Base-by-base conservation (phyloP, 1,140 invertebrate species). In the Papilio polyxenes region DNA sequence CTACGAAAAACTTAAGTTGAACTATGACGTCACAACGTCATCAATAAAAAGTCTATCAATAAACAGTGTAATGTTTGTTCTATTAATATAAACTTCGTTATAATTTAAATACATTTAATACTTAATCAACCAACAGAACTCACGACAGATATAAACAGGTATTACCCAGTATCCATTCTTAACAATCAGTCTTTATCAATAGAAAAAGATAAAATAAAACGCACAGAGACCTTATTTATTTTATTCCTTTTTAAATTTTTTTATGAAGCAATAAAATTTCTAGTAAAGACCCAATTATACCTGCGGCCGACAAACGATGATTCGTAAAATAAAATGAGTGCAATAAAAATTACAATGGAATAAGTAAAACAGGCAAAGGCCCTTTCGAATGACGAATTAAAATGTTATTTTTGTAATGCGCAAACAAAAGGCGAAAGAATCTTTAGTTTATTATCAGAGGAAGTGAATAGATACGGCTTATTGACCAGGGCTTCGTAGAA, bases 371-470 rank as follows among this genome's bases (percentile, higher is more conserved):
- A 76, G 74, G 56, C 72, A 90, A 86, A 84, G 69, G 81, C 83
- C 86, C 83, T 86, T 88, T 88, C 82, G 80, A 91, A 91, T 89
- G 80, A 89, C 87, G 89, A 62, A 92, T 92, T 92, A 93, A 87
- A 91, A 91, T 90, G 90, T 89, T 89, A 89, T 91, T 91, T 91
- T 86, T 77, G 82, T 86, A 86, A 86, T 85, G 83, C 83, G 83
- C 88, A 90, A 89, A 92, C 90, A 93, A 93, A 91, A 83, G 90
- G 59, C 82, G 87, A 87, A 88, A 86, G 87, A 87, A 88, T 90
- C 84, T 91, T 91, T 90, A 87, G 85, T 90, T 90, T 91, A 92
- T 88, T 92, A 92, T 93, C 91, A 84, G 84, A 89, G 91, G 92
- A 92, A 92, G 88, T 92, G 87, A 90, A 92, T 89, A 93, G 90